Evolutionary conservation across 1,140 invertebrate species (phyloP).

Genomic region (Charaxes varanes): DNA sequence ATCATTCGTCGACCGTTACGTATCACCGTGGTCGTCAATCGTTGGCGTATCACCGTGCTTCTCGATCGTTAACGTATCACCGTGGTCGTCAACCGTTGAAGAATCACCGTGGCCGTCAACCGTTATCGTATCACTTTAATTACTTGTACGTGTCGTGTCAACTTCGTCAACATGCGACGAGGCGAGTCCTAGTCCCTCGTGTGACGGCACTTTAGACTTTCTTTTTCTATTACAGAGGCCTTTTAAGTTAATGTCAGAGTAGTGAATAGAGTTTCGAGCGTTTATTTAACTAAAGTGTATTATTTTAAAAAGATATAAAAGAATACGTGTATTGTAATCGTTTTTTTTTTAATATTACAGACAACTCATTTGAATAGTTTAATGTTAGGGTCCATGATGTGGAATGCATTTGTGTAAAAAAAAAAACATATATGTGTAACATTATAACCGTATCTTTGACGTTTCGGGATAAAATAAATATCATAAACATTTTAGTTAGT

Average conservation of each 20-base stretch:
- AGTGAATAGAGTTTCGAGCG: constrained; percentile 21
- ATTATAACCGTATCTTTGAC: no score
- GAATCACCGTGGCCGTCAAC: no score
- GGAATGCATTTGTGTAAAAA: background rate
- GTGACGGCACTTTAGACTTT: constrained; percentile 25
- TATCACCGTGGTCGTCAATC: no score
- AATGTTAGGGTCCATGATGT: no score
- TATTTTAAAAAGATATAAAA: no score
- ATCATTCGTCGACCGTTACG: no score
- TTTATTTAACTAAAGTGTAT: constrained; percentile 10
- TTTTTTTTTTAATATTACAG: constrained; percentile 3
- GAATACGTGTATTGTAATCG: no score
- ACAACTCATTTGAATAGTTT: no score
- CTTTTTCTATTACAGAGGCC: constrained; percentile 35
- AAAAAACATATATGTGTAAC: constrained; percentile 2
- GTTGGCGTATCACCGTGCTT: no score
- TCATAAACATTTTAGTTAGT: constrained; percentile 12
- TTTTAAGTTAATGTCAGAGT: constrained; percentile 26
- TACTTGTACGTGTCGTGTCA: background rate
- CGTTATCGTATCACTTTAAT: no score
- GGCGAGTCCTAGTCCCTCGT: background rate
- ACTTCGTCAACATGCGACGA: background rate
- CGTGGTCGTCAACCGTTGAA: no score
- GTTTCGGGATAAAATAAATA: constrained; percentile 13
- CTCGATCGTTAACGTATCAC: no score